These are phyloP conservation scores for Gymnarchus niloticus DNA, from an alignment of 2,113 vertebrate genomes.

Conservation along the genomic window DNA sequence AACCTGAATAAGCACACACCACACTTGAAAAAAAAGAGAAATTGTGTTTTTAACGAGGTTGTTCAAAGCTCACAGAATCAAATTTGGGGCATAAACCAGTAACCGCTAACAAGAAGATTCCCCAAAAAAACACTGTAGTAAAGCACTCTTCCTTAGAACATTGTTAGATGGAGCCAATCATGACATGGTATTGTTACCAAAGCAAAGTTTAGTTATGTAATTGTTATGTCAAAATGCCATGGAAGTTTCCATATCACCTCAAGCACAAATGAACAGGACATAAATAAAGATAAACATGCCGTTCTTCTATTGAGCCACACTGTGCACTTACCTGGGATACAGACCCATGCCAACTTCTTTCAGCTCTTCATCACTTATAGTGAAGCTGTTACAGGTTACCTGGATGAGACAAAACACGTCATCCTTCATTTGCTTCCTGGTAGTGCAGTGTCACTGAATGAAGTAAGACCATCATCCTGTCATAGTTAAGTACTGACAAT, in stretches of 20 bases:
- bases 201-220: too few relatives aligned
- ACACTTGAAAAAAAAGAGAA: background rate
- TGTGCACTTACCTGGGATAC: slow-evolving; percentile 79
- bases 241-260: too few relatives aligned
- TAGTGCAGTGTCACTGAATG: background rate
- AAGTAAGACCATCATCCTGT: background rate
- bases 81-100: background rate
- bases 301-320: background rate
- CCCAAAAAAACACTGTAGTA: background rate
- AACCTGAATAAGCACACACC: background rate
- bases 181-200: too few relatives aligned
- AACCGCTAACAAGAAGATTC: background rate
- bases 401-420: slow-evolving; percentile 55
- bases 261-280: too few relatives aligned
- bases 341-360: slow-evolving; percentile 89
- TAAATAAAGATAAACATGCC: too few relatives aligned
- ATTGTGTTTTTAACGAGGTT: background rate
- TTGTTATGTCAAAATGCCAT: too few relatives aligned
- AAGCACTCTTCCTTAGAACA: background rate
- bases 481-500: background rate
- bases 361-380: slow-evolving; percentile 91
- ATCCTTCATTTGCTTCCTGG: background rate
- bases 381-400: slow-evolving; percentile 95
- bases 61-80: background rate
- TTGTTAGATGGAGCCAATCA: background rate